Conservation (phyloP, 2,888 invertebrate species). For the Gymnosoma rotundatum region DNA sequence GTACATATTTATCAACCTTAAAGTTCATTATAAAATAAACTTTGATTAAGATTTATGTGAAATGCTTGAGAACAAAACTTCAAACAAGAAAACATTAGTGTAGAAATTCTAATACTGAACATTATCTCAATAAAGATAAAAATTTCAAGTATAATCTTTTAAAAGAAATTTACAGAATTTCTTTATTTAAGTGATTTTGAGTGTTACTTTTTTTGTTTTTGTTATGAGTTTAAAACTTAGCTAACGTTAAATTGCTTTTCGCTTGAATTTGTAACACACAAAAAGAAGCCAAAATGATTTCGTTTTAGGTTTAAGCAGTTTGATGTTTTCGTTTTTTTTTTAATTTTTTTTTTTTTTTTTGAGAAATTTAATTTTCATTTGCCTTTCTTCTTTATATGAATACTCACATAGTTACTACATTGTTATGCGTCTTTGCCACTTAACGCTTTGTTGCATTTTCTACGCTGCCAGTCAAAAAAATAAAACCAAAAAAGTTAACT, state of each 20-base stretch:
- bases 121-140: not conserved
- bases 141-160: not conserved
- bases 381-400: conserved; percentile 44
- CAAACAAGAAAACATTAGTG: conserved; percentile 1
- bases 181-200: conserved; percentile 17
- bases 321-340: conserved; percentile 27
- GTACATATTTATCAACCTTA: conserved; percentile 17
- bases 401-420: conserved; percentile 31
- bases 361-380: conserved; percentile 65
- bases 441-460: conserved; percentile 71
- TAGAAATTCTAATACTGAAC: conserved; percentile 15
- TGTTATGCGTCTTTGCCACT: conserved; percentile 70
- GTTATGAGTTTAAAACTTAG: conserved; percentile 54
- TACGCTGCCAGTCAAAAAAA: conserved; percentile 63
- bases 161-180: not conserved
- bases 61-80: conserved; percentile 35
- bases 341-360: conserved; percentile 29
- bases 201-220: conserved; percentile 6
- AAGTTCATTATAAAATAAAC: conserved; percentile 30
- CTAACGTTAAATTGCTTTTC: conserved; percentile 69
- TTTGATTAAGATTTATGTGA: conserved; percentile 55
- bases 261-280: conserved; percentile 66
- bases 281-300: conserved; percentile 42
- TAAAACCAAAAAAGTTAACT: conserved; percentile 54
- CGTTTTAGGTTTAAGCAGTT: conserved; percentile 52